These are phyloP conservation scores for Rhadinocentrus ornatus DNA, from an alignment of 2,797 vertebrate genomes.

Conservation along the genomic window DNA sequence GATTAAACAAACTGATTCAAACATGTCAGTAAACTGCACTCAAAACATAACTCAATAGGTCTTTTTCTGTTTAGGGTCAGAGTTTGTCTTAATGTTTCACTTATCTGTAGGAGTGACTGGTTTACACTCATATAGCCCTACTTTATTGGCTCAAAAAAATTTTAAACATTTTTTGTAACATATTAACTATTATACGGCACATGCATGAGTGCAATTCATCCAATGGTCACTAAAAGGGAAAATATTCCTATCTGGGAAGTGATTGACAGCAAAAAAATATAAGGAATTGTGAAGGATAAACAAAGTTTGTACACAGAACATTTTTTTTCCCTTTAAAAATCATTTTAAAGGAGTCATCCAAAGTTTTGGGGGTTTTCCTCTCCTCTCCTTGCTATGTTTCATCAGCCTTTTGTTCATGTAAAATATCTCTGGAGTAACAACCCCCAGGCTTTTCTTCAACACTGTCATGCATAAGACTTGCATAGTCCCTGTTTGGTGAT, in stretches of 20 bases:
- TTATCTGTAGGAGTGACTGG: too few relatives aligned
- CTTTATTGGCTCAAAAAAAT: too few relatives aligned
- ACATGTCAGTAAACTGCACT: not conserved
- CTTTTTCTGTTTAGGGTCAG: not conserved
- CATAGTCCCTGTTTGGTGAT: not conserved
- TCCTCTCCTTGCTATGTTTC: not conserved
- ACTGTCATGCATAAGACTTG: not conserved
- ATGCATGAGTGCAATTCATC: too few relatives aligned
- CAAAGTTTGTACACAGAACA: slow-evolving; percentile 1
- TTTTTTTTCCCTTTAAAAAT: slow-evolving; percentile 13
- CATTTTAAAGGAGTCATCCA: slow-evolving; percentile 1
- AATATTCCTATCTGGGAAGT: slow-evolving; percentile 11
- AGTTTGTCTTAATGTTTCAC: not conserved
- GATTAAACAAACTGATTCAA: not conserved
- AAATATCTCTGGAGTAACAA: not conserved
- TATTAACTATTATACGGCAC: too few relatives aligned
- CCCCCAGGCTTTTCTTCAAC: not conserved
- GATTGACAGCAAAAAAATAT: not conserved
- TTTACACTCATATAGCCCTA: too few relatives aligned
- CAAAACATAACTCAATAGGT: not conserved
- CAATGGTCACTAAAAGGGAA: slow-evolving; percentile 1
- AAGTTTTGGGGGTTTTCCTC: not conserved
- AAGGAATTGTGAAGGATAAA: not conserved
- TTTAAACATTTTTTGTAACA: too few relatives aligned
- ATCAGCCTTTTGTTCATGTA: not conserved